Evolutionary conservation across 2,113 vertebrate species (phyloP).

Genomic region (Australoheros scitulus): DNA sequence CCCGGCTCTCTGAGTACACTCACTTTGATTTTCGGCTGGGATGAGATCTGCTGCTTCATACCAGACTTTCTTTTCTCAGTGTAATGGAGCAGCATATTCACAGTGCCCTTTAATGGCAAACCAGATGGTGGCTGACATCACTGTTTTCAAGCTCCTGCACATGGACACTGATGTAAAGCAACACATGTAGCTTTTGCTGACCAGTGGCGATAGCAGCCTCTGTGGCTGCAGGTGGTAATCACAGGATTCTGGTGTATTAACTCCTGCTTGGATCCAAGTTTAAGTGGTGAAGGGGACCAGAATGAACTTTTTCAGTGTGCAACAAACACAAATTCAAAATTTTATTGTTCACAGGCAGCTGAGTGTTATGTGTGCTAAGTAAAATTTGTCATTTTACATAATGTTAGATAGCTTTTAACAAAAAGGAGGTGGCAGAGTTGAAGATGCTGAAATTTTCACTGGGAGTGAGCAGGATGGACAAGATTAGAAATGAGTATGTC

Average conservation of each 20-base stretch:
- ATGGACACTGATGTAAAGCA: not conserved
- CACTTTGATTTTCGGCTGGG: not conserved
- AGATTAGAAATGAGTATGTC: too few relatives aligned
- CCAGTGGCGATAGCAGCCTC: not conserved
- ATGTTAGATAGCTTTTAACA: too few relatives aligned
- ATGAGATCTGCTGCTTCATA: not conserved
- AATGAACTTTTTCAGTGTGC: not conserved
- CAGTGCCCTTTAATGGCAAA: not conserved
- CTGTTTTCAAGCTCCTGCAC: not conserved
- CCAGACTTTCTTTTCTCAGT: not conserved
- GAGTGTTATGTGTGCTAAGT: too few relatives aligned
- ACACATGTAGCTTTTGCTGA: not conserved
- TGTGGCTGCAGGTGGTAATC: not conserved
- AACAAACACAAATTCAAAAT: not conserved
- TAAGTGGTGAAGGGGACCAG: not conserved
- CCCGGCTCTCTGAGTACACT: not conserved
- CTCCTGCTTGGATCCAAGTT: not conserved
- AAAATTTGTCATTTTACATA: too few relatives aligned
- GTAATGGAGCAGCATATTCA: not conserved
- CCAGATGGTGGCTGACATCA: conserved; percentile 7
- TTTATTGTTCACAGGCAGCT: too few relatives aligned
- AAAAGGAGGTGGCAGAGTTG: too few relatives aligned
- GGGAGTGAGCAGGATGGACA: too few relatives aligned
- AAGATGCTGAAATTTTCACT: too few relatives aligned
- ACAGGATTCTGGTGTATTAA: not conserved